These are phyloP conservation scores for Drosophila insularis DNA, from an alignment of 1,140 invertebrate species.

Conservation along the genomic window DNA sequence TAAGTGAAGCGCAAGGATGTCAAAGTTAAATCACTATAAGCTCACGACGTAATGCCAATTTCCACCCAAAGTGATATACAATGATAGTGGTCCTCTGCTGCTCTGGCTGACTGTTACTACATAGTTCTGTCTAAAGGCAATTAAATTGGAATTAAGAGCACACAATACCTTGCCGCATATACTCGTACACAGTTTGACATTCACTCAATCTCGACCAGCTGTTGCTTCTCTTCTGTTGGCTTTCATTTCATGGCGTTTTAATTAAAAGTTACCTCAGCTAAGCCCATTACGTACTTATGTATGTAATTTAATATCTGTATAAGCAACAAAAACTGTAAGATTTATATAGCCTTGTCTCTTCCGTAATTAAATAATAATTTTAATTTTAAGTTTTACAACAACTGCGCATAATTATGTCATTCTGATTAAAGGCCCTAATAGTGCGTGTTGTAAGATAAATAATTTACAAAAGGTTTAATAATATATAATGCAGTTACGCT, in stretches of 20 bases:
- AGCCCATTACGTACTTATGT: neutral
- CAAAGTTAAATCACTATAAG: conserved; percentile 48
- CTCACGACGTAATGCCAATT: conserved; percentile 18
- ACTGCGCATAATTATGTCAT: neutral
- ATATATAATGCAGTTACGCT: neutral
- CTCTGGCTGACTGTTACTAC: neutral
- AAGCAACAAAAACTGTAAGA: too few relatives aligned
- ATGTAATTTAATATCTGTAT: neutral
- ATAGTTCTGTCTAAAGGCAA: conserved; percentile 16
- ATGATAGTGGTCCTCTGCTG: neutral
- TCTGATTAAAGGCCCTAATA: too few relatives aligned
- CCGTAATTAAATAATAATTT: neutral
- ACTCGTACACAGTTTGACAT: conserved; percentile 18
- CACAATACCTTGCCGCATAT: conserved; percentile 11
- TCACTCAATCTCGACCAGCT: conserved; percentile 31
- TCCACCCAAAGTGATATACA: neutral
- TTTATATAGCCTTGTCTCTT: neutral
- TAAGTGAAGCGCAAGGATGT: conserved; percentile 52
- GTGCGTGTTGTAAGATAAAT: neutral
- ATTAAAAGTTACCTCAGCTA: conserved; percentile 58
- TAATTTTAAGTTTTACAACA: neutral
- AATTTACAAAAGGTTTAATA: neutral
- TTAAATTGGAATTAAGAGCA: conserved; percentile 40
- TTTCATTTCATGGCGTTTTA: conserved; percentile 56
- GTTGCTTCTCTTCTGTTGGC: conserved; percentile 30